Evolutionary conservation across 1,140 invertebrate species (phyloP).

Genomic region (Conus ventricosus): DNA sequence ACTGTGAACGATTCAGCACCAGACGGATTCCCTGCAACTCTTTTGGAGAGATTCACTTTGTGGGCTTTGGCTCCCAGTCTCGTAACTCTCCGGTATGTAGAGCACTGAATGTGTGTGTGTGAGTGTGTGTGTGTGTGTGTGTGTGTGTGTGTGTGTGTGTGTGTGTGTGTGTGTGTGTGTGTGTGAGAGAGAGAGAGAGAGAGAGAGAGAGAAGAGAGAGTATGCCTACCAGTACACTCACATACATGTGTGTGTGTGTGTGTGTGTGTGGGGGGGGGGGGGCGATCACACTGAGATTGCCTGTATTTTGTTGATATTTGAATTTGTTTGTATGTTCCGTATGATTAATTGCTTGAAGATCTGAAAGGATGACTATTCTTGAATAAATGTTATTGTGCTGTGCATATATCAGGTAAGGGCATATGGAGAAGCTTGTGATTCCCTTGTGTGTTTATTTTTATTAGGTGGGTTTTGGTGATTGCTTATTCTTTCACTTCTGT

Average conservation of each 20-base stretch:
- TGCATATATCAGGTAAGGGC: no score
- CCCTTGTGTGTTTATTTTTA: no score
- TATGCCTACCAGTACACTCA: not conserved
- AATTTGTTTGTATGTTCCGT: no score
- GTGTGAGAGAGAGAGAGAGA: no score
- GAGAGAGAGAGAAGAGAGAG: not conserved
- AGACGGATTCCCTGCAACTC: constrained; percentile 51
- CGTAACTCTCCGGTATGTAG: not conserved
- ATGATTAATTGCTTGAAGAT: no score
- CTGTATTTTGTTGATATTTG: no score
- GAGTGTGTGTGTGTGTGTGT: constrained; percentile 19
- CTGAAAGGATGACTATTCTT: no score
- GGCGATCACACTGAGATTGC: not conserved
- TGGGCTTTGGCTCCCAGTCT: constrained; percentile 65
- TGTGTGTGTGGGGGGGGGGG: no score
- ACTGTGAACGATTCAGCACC: constrained; percentile 51
- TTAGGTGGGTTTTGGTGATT: no score
- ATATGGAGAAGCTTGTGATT: no score
- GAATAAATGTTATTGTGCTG: no score
- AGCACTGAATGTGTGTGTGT: not conserved
- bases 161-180: constrained; percentile 16
- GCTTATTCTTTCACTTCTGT: no score
- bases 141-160: constrained; percentile 24
- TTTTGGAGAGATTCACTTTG: constrained; percentile 68
- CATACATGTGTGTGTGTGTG: not conserved